These are phyloP conservation scores for Equus przewalskii DNA, from an alignment of 2,113 vertebrate genomes.

Conservation along the genomic window DNA sequence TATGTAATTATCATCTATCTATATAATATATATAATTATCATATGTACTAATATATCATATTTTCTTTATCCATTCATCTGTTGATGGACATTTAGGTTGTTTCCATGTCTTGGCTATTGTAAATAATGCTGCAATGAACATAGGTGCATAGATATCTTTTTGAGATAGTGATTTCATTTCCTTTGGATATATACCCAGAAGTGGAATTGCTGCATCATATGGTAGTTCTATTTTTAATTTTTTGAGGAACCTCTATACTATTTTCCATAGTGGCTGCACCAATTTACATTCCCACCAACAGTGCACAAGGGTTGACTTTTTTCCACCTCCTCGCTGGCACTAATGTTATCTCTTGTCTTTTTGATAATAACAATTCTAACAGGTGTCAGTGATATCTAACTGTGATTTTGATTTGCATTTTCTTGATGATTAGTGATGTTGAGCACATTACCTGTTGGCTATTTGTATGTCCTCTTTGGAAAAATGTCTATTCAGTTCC, in stretches of 20 bases:
- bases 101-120: neutral
- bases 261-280: neutral
- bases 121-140: neutral
- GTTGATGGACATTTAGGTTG: neutral
- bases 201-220: neutral
- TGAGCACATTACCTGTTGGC: neutral
- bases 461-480: neutral
- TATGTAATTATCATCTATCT: too few relatives aligned
- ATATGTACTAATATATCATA: neutral
- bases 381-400: neutral
- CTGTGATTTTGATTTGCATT: neutral
- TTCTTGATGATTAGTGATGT: neutral
- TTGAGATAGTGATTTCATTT: neutral
- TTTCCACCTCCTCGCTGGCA: neutral
- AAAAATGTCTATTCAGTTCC: conserved; percentile 2
- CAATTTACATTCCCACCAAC: neutral
- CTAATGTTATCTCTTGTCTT: neutral
- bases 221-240: neutral
- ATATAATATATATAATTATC: neutral
- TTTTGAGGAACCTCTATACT: neutral
- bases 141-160: neutral
- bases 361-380: neutral
- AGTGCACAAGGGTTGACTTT: neutral
- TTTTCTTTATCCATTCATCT: neutral
- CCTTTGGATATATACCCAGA: neutral